phyloP scores from a whole-genome alignment of 2,113 vertebrate genomes.

The Cisticola juncidis region DNA sequence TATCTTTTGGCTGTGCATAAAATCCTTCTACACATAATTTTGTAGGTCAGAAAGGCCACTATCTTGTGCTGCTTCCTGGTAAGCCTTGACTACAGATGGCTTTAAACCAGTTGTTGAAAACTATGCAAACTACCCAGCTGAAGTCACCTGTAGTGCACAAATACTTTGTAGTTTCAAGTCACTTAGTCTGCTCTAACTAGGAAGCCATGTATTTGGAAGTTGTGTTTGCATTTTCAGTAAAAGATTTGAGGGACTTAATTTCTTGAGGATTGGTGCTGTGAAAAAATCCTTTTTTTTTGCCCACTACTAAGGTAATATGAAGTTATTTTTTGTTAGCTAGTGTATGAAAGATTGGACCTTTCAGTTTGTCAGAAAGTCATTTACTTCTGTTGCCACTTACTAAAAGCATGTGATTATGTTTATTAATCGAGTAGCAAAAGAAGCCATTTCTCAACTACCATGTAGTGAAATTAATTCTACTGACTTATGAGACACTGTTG shows the following conservation, averaged over 20 bases:
- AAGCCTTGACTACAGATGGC: not conserved
- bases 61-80: not conserved
- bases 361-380: not conserved
- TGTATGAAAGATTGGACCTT: not conserved
- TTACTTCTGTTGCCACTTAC: not conserved
- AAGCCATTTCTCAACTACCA: conserved; percentile 7
- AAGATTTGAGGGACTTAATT: not conserved
- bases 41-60: not conserved
- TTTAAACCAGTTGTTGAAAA: not conserved
- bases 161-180: not conserved
- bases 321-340: not conserved
- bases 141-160: not conserved
- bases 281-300: not conserved
- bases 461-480: not conserved
- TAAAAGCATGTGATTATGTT: conserved; percentile 14
- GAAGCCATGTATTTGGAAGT: not conserved
- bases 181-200: not conserved
- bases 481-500: not conserved
- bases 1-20: not conserved
- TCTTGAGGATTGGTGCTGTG: not conserved
- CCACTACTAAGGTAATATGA: not conserved
- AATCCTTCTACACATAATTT: not conserved
- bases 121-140: not conserved
- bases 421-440: conserved; percentile 15
- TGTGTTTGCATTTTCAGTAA: not conserved